A percentile compares a stretch with the other conserved stretches of the same genome.
Conservation (phyloP, 2,113 vertebrate species). For the Apus apus region DNA sequence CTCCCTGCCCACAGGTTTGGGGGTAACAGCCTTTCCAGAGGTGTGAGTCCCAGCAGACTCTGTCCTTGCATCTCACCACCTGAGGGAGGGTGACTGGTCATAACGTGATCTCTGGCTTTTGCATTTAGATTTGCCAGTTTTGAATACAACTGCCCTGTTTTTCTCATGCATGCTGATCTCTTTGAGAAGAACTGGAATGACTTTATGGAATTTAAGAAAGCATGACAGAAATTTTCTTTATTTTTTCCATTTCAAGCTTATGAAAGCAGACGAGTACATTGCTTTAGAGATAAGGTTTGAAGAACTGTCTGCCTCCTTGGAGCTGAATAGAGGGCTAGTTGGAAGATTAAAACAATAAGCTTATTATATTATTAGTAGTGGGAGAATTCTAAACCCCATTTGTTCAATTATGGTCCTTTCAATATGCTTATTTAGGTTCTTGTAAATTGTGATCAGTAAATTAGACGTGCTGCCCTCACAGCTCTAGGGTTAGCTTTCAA, state of each 20-base stretch:
- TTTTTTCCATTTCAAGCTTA: background rate
- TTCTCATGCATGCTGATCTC: background rate
- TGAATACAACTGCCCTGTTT: background rate
- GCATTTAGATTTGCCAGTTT: background rate
- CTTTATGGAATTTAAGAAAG: background rate
- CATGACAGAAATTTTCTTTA: background rate
- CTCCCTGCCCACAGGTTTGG: background rate
- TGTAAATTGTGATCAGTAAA: constrained; percentile 70
- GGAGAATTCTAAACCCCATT: constrained; percentile 58
- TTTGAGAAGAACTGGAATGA: background rate
- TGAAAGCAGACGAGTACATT: background rate
- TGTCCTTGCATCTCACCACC: background rate
- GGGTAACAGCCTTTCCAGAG: background rate
- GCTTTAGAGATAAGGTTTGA: constrained; percentile 29
- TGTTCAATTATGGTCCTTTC: constrained; percentile 66
- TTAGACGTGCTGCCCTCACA: constrained; percentile 59
- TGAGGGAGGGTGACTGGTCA: background rate
- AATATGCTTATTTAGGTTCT: constrained; percentile 63
- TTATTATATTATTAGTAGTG: constrained; percentile 61
- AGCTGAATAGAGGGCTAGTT: constrained; percentile 31
- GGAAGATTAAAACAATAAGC: constrained; percentile 62
- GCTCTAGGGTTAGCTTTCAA: constrained; percentile 55
- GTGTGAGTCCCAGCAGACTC: background rate
- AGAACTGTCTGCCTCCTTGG: constrained; percentile 31
- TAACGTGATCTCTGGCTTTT: background rate